phyloP scores from a whole-genome alignment of 2,797 vertebrate genomes.

The Pipistrellus nathusii region DNA sequence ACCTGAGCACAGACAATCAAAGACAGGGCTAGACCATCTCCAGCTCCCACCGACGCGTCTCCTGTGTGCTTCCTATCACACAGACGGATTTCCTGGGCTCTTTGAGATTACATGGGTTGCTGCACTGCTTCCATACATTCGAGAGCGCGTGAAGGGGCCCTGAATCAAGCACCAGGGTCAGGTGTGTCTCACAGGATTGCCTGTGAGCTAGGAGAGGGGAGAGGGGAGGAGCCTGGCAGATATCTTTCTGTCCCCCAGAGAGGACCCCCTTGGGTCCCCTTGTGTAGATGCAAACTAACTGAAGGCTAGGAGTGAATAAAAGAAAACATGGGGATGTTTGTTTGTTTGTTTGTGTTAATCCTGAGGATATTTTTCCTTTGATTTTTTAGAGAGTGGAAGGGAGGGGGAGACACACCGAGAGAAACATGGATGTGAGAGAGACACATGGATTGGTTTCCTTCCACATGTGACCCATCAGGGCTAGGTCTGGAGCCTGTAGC shows the following conservation, averaged over 20 bases:
- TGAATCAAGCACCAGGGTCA: neutral
- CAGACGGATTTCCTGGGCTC: neutral
- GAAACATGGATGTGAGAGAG: no score
- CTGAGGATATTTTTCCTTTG: no score
- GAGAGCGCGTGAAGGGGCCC: no score
- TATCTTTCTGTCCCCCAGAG: no score
- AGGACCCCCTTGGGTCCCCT: no score
- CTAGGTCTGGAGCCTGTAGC: no score
- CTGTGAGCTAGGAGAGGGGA: rapidly evolving
- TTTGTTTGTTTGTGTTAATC: no score
- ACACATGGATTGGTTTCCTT: no score
- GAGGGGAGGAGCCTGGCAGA: neutral
- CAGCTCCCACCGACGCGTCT: rapidly evolving
- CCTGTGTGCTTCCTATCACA: neutral
- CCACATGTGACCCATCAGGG: no score
- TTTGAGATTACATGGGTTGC: neutral
- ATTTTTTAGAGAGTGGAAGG: no score
- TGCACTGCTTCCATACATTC: no score
- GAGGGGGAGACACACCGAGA: no score
- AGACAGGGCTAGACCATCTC: neutral
- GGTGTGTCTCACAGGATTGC: rapidly evolving
- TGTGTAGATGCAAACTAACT: neutral
- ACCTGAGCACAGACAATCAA: rapidly evolving
- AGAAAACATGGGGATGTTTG: neutral
- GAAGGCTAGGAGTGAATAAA: neutral